phyloP scores from a whole-genome alignment of 2,888 invertebrate species.

The Drosophila mimetica region DNA sequence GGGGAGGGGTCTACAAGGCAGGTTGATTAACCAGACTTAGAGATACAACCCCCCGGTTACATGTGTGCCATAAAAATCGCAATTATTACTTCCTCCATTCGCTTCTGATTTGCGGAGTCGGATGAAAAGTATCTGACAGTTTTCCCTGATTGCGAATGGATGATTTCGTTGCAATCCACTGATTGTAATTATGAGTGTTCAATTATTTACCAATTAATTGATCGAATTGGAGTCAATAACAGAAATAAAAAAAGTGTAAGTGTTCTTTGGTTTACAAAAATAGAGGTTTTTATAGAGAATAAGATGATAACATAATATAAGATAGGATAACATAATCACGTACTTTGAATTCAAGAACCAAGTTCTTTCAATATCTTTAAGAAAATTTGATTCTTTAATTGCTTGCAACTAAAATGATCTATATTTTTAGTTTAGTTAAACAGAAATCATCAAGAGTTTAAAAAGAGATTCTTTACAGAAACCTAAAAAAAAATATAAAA shows the following conservation, averaged over 20 bases:
- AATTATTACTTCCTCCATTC: slow-evolving; percentile 69
- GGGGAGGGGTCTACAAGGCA: neutral
- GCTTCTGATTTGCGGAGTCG: slow-evolving; percentile 32
- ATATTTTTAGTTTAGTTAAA: too few relatives aligned
- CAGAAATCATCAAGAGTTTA: too few relatives aligned
- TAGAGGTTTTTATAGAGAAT: too few relatives aligned
- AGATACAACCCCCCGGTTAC: slow-evolving; percentile 24
- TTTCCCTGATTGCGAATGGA: slow-evolving; percentile 42
- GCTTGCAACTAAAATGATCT: too few relatives aligned
- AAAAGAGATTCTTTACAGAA: too few relatives aligned
- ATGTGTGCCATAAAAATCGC: slow-evolving; percentile 51
- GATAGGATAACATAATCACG: too few relatives aligned
- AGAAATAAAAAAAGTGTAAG: neutral
- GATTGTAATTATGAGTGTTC: slow-evolving; percentile 27
- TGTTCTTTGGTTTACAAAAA: neutral
- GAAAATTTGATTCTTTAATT: too few relatives aligned
- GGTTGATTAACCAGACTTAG: slow-evolving; percentile 66
- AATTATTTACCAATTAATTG: slow-evolving; percentile 18
- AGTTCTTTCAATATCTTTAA: too few relatives aligned
- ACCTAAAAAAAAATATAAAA: too few relatives aligned
- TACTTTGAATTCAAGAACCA: too few relatives aligned
- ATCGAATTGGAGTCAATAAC: neutral
- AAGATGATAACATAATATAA: too few relatives aligned
- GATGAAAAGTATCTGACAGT: slow-evolving; percentile 32
- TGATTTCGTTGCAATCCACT: slow-evolving; percentile 21